Base-by-base conservation (phyloP, 64 coral and sea anemone species). In the Montipora efflorescens region DNA sequence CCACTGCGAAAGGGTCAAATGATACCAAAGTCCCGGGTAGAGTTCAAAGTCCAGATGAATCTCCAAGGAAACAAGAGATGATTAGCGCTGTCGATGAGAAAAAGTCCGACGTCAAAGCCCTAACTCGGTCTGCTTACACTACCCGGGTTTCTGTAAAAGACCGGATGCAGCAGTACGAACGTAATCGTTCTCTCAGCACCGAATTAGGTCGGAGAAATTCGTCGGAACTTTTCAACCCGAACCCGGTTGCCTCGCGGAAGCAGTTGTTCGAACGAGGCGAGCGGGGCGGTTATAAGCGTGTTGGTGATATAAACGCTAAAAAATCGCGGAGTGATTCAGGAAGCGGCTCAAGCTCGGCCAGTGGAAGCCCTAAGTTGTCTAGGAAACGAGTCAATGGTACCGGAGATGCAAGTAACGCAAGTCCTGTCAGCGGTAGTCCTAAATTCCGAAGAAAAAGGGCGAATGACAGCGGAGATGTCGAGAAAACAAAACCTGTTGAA, bases 121-220 rank as follows among this genome's bases (percentile, higher is more conserved):
- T 2, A n/a, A 76, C 48, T 59, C 57, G 72, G 47, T 76, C 87
- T 5, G 48, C 87, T 77, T 77, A 89, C 25, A 78, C 76, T 0
- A 19, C 75, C 12, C 83, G 92, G 11, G 48, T 93, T 4, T 93
- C 92, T 19, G 92, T 93, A 21, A 93, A 88, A 88, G 92, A 93
- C 74, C 83, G 92, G 11, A 75, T 68, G 8, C 85, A 71, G 59
- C 92, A 88, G 48, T 93, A 93, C 84, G 92, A 93, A 47, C 81
- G 61, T 4, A 86, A 92, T 44, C 80, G 74, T 77, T 47, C 91
- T 61, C 75, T 18, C 7, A 79, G n/a, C 46, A 5, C 49, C 45
- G 92, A 93, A n/a, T 51, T 23, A 5, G 74, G 13, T 88, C 84
- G 92, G 48, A 93, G 74, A 93, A 25, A 73, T 1, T 78, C 74